These are phyloP conservation scores for Mastigias papua DNA, from an alignment of 30 jellyfish, hydroid and myxozoan genomes.

Conservation along the genomic window DNA sequence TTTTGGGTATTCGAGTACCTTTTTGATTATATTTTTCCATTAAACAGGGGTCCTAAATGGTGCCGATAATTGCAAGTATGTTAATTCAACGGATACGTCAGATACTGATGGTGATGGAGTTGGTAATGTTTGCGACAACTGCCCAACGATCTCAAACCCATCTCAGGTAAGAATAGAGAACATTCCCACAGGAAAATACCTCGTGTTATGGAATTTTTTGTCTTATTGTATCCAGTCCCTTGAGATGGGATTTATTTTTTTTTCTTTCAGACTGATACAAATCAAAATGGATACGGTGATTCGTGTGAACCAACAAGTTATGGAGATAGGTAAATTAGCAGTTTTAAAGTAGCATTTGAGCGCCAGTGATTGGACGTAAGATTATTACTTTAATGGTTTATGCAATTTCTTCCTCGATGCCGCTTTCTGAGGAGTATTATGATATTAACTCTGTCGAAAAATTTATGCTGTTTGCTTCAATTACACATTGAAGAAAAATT, in stretches of 20 bases:
- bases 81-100: constrained; percentile 57
- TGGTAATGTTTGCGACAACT: constrained; percentile 96
- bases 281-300: constrained; percentile 90
- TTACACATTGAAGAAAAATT: no score
- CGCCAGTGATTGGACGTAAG: no score
- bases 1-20: not conserved
- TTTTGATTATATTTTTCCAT: not conserved
- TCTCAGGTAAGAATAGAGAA: constrained; percentile 58
- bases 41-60: constrained; percentile 45
- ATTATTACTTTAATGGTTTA: no score
- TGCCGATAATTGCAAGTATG: constrained; percentile 63
- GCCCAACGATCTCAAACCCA: constrained; percentile 74
- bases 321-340: constrained; percentile 69
- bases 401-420: no score
- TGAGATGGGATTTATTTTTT: no score
- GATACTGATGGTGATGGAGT: constrained; percentile 92
- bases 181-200: not conserved
- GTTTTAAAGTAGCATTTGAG: no score
- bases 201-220: not conserved
- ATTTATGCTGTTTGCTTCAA: no score
- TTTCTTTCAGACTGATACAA: constrained; percentile 61
- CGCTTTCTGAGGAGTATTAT: no score
- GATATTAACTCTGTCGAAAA: no score
- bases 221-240: not conserved
- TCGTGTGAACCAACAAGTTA: constrained; percentile 75